phyloP scores from a whole-genome alignment of 2,888 invertebrate genomes.

The Piscicola geometra region DNA sequence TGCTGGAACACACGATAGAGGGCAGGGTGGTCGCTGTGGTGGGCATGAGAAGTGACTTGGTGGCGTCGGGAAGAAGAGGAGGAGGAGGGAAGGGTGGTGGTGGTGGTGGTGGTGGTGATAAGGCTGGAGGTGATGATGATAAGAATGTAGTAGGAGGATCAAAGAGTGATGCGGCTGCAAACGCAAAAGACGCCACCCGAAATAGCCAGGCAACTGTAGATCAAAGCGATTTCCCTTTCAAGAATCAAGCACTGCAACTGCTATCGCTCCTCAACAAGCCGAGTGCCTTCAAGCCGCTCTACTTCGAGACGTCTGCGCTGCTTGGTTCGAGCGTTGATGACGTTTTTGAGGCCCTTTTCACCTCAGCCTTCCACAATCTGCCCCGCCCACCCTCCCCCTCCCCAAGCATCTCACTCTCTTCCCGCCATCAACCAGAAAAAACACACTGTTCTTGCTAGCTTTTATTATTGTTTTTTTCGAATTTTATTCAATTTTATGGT shows the following conservation, averaged over 20 bases:
- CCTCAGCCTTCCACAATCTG: background rate
- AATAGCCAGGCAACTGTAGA: too few species aligned
- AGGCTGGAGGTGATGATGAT: slow-evolving; percentile 44
- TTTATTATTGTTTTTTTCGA: background rate
- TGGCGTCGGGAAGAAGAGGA: slow-evolving; percentile 44
- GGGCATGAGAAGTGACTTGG: slow-evolving; percentile 51
- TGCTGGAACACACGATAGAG: slow-evolving; percentile 50
- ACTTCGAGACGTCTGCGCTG: slow-evolving; percentile 54
- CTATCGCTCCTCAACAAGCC: background rate
- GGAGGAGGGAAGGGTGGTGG: too few species aligned
- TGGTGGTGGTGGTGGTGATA: slow-evolving; percentile 37
- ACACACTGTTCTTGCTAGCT: background rate
- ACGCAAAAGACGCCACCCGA: too few species aligned
- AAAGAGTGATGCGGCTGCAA: background rate
- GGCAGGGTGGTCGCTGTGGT: slow-evolving; percentile 52
- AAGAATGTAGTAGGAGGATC: slow-evolving; percentile 36
- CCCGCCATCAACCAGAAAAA: background rate
- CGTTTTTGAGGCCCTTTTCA: slow-evolving; percentile 52
- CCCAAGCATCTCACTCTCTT: background rate
- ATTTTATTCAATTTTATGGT: too few species aligned
- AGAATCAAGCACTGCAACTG: background rate
- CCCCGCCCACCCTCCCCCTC: background rate
- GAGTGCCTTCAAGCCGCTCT: slow-evolving; percentile 36
- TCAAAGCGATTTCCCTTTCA: too few species aligned
- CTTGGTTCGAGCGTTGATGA: slow-evolving; percentile 49